Base-by-base conservation (phyloP, 2,797 vertebrate species). In the Melanotaenia pygmaea region DNA sequence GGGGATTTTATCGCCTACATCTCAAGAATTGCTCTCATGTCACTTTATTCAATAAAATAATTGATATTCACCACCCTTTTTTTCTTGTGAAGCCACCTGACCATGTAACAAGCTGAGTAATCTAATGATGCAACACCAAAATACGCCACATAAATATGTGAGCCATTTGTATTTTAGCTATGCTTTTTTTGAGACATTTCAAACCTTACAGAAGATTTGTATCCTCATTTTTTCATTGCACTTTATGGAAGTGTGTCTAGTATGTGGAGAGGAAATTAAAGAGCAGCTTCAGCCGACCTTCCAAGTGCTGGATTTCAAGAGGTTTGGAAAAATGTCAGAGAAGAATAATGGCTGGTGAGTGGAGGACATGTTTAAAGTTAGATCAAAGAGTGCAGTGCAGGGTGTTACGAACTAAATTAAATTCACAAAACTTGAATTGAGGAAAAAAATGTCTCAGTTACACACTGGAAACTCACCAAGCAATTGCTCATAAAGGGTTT, bases 321-420 rank as follows among this genome's bases (percentile, higher is more conserved):
- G 18, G 53, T 34, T 45, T n/a, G 37, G 32, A 65, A 66, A 75
- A 66, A 65, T 58, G 34, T 59, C 50, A 59, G 50, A 43, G 66
- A 81, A 83, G 59, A 79, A 38, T 32, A 78, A 69, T 35, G 54
- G 67, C 37, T 62, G 58, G 59, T 40, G 54, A 67, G 61, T 32
- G 40, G 80, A 80, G 64, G 43, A 67, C 32, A 65, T 51, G 51
- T 77, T 77, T 63, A 68, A 50, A 73, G 58, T 50, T 51, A 28
- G 59, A 77, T 77, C 60, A 77, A 77, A 83, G 67, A 72, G 38
- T 1, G 40, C 56, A 51, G 60, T 53, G 20, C 73, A 75, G 22
- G 30, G 54, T 43, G 59, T 56, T 78, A 73, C 26, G 67, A 75
- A 74, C 61, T 35, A 38, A 64, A 79, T 73, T 66, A 66, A 64